phyloP scores from a whole-genome alignment of 1,140 invertebrate species.

The Helicoverpa armigera region DNA sequence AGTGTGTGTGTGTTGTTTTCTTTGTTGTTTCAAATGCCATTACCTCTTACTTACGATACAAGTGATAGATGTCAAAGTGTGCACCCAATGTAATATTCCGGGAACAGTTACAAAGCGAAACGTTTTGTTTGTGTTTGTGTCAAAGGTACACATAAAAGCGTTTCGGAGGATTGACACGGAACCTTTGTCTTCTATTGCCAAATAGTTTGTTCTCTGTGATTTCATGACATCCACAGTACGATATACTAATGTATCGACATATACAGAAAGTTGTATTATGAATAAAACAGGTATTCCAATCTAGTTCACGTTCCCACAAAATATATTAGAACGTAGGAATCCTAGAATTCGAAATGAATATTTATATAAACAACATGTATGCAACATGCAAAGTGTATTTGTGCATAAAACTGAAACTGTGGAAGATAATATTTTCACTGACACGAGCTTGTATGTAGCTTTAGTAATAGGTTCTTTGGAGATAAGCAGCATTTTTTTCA shows the following conservation, averaged over 20 bases:
- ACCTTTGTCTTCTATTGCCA: neutral
- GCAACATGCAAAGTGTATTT: too few relatives aligned
- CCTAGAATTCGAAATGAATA: too few relatives aligned
- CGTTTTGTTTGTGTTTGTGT: slow-evolving; percentile 25
- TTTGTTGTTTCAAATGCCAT: neutral
- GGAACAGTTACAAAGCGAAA: slow-evolving; percentile 20
- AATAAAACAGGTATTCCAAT: too few relatives aligned
- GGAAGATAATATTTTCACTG: too few relatives aligned
- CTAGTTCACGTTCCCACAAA: too few relatives aligned
- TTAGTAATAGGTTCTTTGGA: too few relatives aligned
- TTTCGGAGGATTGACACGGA: neutral
- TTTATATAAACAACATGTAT: too few relatives aligned
- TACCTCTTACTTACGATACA: neutral
- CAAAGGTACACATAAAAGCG: slow-evolving; percentile 27
- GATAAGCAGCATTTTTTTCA: too few relatives aligned
- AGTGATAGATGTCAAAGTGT: slow-evolving; percentile 16
- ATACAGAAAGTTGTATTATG: too few relatives aligned
- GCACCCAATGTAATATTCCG: slow-evolving; percentile 6
- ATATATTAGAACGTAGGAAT: too few relatives aligned
- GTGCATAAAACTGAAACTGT: too few relatives aligned
- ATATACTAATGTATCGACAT: neutral
- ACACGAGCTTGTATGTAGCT: too few relatives aligned
- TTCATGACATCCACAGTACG: neutral
- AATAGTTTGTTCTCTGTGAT: slow-evolving; percentile 3
- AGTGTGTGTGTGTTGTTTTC: slow-evolving; percentile 9